Evolutionary conservation across 2,113 vertebrate species (phyloP).

Genomic region (Pollachius pollachius): DNA sequence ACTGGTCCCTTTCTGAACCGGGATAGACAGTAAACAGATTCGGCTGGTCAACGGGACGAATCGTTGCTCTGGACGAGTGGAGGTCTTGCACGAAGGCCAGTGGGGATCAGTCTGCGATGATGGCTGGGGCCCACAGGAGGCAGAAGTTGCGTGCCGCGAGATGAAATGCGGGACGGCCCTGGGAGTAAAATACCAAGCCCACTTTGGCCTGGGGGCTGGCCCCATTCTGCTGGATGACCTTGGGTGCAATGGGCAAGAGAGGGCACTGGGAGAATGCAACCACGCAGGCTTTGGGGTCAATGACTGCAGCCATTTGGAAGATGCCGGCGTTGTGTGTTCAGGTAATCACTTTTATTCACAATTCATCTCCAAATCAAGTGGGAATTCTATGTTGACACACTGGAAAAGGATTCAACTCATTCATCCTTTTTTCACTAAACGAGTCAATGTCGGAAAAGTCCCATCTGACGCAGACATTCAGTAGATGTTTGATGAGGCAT

Average conservation of each 20-base stretch:
- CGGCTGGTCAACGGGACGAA: slow-evolving; percentile 51
- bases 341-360: slow-evolving; percentile 30
- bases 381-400: too few relatives aligned
- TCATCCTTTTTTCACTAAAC: too few relatives aligned
- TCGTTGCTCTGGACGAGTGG: slow-evolving; percentile 58
- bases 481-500: too few relatives aligned
- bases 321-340: slow-evolving; percentile 61
- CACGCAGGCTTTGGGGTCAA: slow-evolving; percentile 55
- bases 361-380: too few relatives aligned
- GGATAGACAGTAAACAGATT: slow-evolving; percentile 48
- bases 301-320: slow-evolving; percentile 61
- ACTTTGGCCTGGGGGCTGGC: slow-evolving; percentile 33
- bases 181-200: slow-evolving; percentile 41
- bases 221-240: slow-evolving; percentile 59
- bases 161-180: slow-evolving; percentile 54
- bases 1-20: background rate
- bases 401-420: too few relatives aligned
- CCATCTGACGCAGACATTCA: too few relatives aligned
- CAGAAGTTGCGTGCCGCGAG: slow-evolving; percentile 45
- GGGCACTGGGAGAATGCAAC: slow-evolving; percentile 44
- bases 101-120: slow-evolving; percentile 69
- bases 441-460: too few relatives aligned
- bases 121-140: slow-evolving; percentile 59
- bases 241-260: slow-evolving; percentile 55
- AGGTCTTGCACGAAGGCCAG: slow-evolving; percentile 43